Evolutionary conservation across 1,140 invertebrate species (phyloP), one percentile per base, ranked within the genome.

Genomic region (Drosophila arawakana): DNA sequence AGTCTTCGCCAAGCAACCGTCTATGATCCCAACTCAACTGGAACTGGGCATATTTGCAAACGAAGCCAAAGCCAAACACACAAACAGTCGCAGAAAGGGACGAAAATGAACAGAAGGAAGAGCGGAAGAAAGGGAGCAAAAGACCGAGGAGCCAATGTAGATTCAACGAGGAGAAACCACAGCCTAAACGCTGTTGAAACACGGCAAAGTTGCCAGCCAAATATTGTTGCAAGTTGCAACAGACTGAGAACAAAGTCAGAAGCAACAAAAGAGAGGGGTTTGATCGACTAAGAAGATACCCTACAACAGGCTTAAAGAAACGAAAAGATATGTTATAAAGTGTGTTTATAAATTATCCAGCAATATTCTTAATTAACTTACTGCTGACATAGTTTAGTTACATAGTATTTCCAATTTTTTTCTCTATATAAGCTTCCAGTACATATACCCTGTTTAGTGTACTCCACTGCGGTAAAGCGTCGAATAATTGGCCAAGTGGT

Each of bases 171-270:
- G 68, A 39, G 71, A 65, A 57, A 76, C 60, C 68, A 43, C 83
- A 82, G 78, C 65, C 80, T 88, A 88, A 88, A 89, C 61, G 83
- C 67, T 88, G 83, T 88, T 89, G 83, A 80, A 75, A 80, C 80
- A 83, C 79, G 76, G 83, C 76, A 78, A 83, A 78, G 84, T 89
- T 88, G 83, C 63, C 84, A 89, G 83, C 84, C 83, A 88, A 88
- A 88, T 88, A 88, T 88, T 88, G 84, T 83, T 88, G 83, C 54
- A 41, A 57, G 35, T 57, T 54, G 50, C 84, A 89, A 57, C 77
- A 77, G 80, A 78, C 70, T 58, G 66, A 61, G 70, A 88, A 62
- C 47, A 77, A 75, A 82, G 73, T 50, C 46, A 43, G 6, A 47
- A 49, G 57, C 34, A 63, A 43, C 15, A 60, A 35, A 2, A 10